Percentiles rank a stretch among this genome's conserved stretches.
Conservation (phyloP, 2,888 invertebrate species). For the Andrena bicolor region DNA sequence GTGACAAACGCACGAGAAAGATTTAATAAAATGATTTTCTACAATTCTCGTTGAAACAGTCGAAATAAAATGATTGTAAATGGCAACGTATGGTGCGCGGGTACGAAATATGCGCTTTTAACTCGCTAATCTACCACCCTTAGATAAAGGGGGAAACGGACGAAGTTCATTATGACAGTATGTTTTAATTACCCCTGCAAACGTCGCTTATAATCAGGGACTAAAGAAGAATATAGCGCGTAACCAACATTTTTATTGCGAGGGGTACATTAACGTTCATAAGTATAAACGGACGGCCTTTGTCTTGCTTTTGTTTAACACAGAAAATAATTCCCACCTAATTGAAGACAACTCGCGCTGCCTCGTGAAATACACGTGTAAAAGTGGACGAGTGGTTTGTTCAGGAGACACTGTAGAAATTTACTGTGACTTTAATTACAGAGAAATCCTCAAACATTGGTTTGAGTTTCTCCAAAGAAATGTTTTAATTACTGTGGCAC, state of each 20-base stretch:
- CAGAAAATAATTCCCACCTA: constrained; percentile 28
- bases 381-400: neutral
- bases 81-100: neutral
- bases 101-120: constrained; percentile 15
- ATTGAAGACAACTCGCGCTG: constrained; percentile 25
- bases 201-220: constrained; percentile 28
- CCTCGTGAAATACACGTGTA: neutral
- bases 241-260: constrained; percentile 15
- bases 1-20: too few species aligned
- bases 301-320: constrained; percentile 39
- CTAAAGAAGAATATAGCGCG: constrained; percentile 34
- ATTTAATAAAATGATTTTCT: neutral
- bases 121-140: constrained; percentile 3
- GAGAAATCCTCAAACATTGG: neutral
- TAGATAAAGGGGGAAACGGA: constrained; percentile 26
- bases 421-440: neutral
- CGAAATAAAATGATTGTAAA: neutral
- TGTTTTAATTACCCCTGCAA: constrained; percentile 39
- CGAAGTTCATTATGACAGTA: constrained; percentile 21
- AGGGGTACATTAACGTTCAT: constrained; percentile 37
- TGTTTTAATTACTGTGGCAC: neutral
- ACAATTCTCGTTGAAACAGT: neutral
- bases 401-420: neutral
- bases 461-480: neutral
- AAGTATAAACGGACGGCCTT: constrained; percentile 48